These are phyloP conservation scores for Heptranchias perlo DNA, from an alignment of 2,113 vertebrate species.

Conservation along the genomic window DNA sequence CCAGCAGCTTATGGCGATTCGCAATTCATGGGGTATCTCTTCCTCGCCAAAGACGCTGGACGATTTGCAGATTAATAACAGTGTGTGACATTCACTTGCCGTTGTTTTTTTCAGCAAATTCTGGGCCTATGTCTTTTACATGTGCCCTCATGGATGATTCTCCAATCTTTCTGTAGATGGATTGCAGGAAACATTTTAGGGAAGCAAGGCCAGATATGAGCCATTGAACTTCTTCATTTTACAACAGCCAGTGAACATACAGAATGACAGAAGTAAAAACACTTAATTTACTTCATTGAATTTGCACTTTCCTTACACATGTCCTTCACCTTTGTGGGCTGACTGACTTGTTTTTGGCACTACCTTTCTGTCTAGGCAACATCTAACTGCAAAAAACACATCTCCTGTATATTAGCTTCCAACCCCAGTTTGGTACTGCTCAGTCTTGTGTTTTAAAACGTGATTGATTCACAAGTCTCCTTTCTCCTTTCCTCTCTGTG, in stretches of 20 bases:
- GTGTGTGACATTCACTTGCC: no score
- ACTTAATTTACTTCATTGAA: background rate
- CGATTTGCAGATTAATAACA: no score
- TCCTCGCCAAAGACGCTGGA: no score
- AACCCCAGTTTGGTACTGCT: background rate
- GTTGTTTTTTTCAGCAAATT: no score
- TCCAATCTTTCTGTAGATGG: background rate
- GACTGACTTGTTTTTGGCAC: background rate
- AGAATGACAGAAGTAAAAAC: background rate
- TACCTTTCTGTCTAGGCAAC: background rate
- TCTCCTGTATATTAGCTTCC: background rate
- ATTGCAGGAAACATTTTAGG: background rate
- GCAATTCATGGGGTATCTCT: no score
- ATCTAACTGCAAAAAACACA: background rate
- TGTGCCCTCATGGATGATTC: background rate
- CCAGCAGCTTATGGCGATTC: no score
- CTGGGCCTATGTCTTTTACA: background rate
- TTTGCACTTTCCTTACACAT: background rate
- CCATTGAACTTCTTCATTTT: background rate
- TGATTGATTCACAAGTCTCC: background rate
- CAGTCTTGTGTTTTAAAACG: background rate
- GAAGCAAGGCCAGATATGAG: background rate
- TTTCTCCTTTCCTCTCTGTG: background rate
- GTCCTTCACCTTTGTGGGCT: background rate
- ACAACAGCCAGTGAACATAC: background rate